phyloP scores from a whole-genome alignment of 23 tunicate genomes.

The Aplidium turbinatum region DNA sequence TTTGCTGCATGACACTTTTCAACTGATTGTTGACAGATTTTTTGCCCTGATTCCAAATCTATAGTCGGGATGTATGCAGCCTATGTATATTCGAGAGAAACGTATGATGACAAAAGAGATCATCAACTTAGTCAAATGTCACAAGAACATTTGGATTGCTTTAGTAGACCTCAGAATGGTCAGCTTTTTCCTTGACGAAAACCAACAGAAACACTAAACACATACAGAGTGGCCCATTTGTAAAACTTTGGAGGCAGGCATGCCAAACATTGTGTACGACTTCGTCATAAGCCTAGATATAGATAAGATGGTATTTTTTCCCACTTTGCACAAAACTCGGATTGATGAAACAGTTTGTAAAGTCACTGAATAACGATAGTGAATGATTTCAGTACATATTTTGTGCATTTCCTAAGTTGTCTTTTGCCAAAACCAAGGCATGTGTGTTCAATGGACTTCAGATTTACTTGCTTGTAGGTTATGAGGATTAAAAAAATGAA shows the following conservation, averaged over 20 bases:
- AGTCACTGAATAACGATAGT: constrained; percentile 19
- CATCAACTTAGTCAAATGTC: constrained; percentile 1
- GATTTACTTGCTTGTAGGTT: constrained; percentile 12
- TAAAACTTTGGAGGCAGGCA: constrained; percentile 11
- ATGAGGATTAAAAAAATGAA: constrained; percentile 24
- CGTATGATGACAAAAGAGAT: not conserved
- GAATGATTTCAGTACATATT: constrained; percentile 14
- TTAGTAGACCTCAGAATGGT: not conserved
- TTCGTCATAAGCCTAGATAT: not conserved
- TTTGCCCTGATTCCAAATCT: constrained; percentile 16
- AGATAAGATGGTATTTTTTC: constrained; percentile 2
- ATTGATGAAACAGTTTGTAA: constrained; percentile 26
- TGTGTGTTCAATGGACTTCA: constrained; percentile 20
- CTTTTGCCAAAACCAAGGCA: constrained; percentile 20
- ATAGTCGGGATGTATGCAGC: not conserved
- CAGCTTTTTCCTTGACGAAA: constrained; percentile 7
- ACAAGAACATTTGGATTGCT: not conserved
- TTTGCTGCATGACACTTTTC: constrained; percentile 1
- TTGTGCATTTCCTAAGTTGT: constrained; percentile 24
- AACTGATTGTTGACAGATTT: not conserved
- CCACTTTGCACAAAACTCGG: constrained; percentile 22
- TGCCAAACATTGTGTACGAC: constrained; percentile 24
- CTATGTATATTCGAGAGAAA: not conserved
- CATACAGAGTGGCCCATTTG: constrained; percentile 14
- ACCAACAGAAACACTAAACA: constrained; percentile 24